A percentile compares a stretch with the other conserved stretches of the same genome.
These are phyloP conservation scores for Calidris pugnax DNA, from an alignment of 2,113 vertebrate genomes.

Conservation along the genomic window DNA sequence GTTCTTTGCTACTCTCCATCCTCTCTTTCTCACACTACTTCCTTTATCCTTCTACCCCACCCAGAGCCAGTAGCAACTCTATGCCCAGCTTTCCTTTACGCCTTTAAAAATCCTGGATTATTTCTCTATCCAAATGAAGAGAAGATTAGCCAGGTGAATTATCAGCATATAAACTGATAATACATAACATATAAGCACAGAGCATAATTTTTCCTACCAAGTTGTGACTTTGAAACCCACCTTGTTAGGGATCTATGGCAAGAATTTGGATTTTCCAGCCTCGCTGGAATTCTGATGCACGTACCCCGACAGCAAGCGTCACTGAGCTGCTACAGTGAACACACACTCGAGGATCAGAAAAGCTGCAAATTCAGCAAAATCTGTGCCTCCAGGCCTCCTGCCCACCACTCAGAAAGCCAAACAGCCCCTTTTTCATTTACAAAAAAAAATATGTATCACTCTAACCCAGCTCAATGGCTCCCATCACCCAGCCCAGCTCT, in stretches of 20 bases:
- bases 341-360: fast-evolving
- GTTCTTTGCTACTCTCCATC: background rate
- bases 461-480: background rate
- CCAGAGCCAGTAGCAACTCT: background rate
- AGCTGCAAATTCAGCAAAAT: background rate
- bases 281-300: background rate
- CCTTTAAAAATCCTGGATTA: background rate
- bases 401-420: background rate
- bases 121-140: background rate
- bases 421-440: background rate
- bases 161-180: background rate
- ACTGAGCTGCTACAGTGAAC: background rate
- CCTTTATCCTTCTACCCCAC: background rate
- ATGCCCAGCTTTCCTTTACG: fast-evolving
- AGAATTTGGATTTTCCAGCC: background rate
- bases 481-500: background rate
- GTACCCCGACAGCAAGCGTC: fast-evolving
- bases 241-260: background rate
- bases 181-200: background rate
- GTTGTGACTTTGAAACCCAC: background rate
- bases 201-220: background rate
- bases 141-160: background rate
- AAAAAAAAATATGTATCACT: background rate
- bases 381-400: background rate
- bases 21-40: background rate